Base-by-base conservation (phyloP, 1,140 invertebrate genomes). In the Ceratina calcarata region DNA sequence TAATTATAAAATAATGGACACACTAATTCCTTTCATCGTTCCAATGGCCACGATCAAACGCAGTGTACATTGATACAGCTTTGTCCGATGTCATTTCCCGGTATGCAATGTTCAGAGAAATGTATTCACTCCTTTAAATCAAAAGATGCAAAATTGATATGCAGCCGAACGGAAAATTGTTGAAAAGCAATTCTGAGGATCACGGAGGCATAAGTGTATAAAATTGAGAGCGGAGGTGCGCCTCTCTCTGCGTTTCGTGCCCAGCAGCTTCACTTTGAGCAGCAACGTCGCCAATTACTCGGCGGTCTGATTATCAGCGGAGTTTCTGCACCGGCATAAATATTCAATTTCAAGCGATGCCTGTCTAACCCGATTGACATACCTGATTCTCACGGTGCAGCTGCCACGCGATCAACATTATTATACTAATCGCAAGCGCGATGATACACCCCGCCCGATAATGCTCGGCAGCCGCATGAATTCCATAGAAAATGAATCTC, bases 351-450 rank as follows among this genome's bases (percentile, higher is more conserved):
- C 72, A 62, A 69, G 72, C 68, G 1, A 2, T 4, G 27, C 67
- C 15, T 78, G 80, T 78, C 81, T 89, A 89, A 87, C 73, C 71
- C 78, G 78, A 85, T 84, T 84, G 82, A 71, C 69, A 85, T 84
- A 32, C 81, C 37, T 22, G 65, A 83, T 84, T 84, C 72, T 77
- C 83, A 67, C 68, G 68, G 27, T 20, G 64, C 57, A 27, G 45
- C 76, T 62, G 27, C 49, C 67, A 15, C 57, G 62, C 69, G 49
- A 60, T 81, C 72, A 81, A 85, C 58, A 53, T 85, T 81, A 81
- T 84, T 81, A 85, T 81, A 77, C 58, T 84, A 85, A 85, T 85
- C 78, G 69, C 61, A 4, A 1, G 2, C 27, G 51, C 77, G 45
- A 60, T 45, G 71, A 75, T 57, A 75, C 15, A 55, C 2, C 53